phyloP scores from a whole-genome alignment of 2,888 invertebrate genomes.

The Didymodactylos carnosus region DNA sequence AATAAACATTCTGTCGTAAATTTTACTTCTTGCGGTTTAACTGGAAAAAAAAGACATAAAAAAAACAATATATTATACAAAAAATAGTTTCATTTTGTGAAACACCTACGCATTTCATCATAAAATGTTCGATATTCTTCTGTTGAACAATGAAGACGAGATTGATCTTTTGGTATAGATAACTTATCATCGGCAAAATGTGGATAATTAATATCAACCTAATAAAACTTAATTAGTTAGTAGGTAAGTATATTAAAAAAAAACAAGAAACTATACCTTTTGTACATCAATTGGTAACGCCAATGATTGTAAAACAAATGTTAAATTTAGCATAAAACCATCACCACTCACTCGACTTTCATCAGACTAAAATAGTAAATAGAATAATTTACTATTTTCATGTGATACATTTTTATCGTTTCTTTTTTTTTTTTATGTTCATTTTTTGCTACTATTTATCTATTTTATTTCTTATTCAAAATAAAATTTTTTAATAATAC shows the following conservation, averaged over 20 bases:
- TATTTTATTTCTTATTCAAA: background rate
- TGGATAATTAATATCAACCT: constrained; percentile 37
- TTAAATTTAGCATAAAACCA: constrained; percentile 80
- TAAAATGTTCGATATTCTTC: constrained; percentile 22
- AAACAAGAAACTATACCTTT: constrained; percentile 39
- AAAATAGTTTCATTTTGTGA: constrained; percentile 2
- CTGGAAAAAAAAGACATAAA: background rate
- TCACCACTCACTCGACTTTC: constrained; percentile 69
- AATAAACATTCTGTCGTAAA: constrained; percentile 95
- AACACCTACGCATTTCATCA: background rate
- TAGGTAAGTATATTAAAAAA: background rate
- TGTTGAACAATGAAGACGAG: background rate
- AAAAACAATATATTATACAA: background rate
- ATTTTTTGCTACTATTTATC: no score
- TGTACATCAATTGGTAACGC: constrained; percentile 67
- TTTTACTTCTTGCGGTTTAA: constrained; percentile 48
- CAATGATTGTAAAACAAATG: constrained; percentile 69
- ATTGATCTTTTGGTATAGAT: background rate
- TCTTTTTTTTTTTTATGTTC: no score
- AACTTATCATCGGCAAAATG: background rate
- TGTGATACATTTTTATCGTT: no score
- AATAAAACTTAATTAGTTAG: constrained; percentile 24
- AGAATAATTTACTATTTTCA: background rate
- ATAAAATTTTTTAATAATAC: background rate
- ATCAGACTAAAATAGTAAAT: constrained; percentile 42